Evolutionary conservation across 2,888 invertebrate genomes (phyloP), one percentile per base, ranked within the genome.

Genomic region (Sinotaia quadrata): DNA sequence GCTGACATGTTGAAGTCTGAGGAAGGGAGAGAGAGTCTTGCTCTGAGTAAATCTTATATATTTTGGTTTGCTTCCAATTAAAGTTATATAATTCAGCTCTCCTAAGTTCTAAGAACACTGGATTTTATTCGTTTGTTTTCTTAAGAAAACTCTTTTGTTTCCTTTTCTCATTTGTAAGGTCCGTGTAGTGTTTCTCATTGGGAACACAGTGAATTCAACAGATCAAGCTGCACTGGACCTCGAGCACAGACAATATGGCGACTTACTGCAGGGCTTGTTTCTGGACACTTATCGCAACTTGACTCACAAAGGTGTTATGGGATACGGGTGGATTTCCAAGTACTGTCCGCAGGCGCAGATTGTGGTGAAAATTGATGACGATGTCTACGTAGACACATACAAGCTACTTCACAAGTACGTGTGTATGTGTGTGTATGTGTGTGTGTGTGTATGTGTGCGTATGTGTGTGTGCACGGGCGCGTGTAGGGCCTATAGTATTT

Each of bases 251-350:
- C 62, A 78, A 7, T 76, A 82, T 67, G 62, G 71, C 15, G 84
- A 84, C 63, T 78, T 81, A 2, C 77, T 84, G 7, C 82, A 84
- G 71, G 83, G 82, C 3, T 60, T 79, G 15, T 84, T 83, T 71
- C 37, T 71, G 3, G 84, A 84, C 66, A 67, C 78, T 0, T 83
- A 84, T 68, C 75, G 71, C 52, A 83, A 83, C 69, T 73, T 83
- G 8, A 81, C 84, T 3, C 77, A 82, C 59, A 84, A 84, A 73
- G 84, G 83, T 12, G 82, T 83, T 29, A 67, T 82, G 18, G 83
- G 79, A 0, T 75, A 75, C 54, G 67, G 65, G 49, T 72, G 72
- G 72, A 54, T 63, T 31, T 63, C 44, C 47, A 47, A 67, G n/a
- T 21, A 69, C 51, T 72, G 72, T 31, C 24, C 58, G 18, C 67